Evolutionary conservation across 1,140 invertebrate species (phyloP).

Genomic region (Orussus abietinus): DNA sequence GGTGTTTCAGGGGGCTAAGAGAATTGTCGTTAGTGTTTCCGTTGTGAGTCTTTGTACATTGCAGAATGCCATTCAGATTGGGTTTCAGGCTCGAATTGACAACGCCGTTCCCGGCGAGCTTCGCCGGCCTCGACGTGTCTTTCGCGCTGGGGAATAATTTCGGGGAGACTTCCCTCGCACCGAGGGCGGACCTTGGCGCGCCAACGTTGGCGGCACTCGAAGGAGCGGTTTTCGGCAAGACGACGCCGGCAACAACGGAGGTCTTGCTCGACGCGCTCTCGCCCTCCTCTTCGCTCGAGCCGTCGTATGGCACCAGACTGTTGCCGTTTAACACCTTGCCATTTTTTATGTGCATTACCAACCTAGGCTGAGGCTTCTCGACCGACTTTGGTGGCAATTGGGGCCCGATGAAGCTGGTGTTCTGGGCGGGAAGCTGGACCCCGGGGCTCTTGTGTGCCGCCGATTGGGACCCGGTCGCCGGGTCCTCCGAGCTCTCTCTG

Average conservation of each 20-base stretch:
- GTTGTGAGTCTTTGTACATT: slow-evolving; percentile 22
- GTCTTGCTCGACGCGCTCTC: slow-evolving; percentile 9
- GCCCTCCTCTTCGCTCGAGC: slow-evolving; percentile 49
- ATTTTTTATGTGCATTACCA: slow-evolving; percentile 42
- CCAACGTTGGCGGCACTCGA: slow-evolving; percentile 15
- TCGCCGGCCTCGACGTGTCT: slow-evolving; percentile 21
- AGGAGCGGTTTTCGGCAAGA: slow-evolving; percentile 9
- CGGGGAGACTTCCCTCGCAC: slow-evolving; percentile 15
- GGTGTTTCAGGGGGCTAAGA: slow-evolving; percentile 29
- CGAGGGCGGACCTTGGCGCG: no score
- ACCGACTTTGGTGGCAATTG: slow-evolving; percentile 35
- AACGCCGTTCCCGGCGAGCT: slow-evolving; percentile 19
- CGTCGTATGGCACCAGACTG: slow-evolving; percentile 50
- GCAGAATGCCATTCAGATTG: slow-evolving; percentile 20
- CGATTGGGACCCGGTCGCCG: slow-evolving; percentile 13
- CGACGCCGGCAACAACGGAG: neutral
- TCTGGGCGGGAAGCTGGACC: slow-evolving; percentile 16
- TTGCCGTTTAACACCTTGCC: slow-evolving; percentile 39
- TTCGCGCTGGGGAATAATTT: slow-evolving; percentile 16
- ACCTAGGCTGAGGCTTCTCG: slow-evolving; percentile 35
- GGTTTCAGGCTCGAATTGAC: slow-evolving; percentile 18
- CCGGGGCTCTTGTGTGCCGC: slow-evolving; percentile 20
- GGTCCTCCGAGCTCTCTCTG: slow-evolving; percentile 6
- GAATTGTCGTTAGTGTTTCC: slow-evolving; percentile 19
- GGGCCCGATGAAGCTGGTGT: slow-evolving; percentile 39